These are phyloP conservation scores for Myotis yumanensis DNA, from an alignment of 2,113 vertebrate species.

Conservation along the genomic window DNA sequence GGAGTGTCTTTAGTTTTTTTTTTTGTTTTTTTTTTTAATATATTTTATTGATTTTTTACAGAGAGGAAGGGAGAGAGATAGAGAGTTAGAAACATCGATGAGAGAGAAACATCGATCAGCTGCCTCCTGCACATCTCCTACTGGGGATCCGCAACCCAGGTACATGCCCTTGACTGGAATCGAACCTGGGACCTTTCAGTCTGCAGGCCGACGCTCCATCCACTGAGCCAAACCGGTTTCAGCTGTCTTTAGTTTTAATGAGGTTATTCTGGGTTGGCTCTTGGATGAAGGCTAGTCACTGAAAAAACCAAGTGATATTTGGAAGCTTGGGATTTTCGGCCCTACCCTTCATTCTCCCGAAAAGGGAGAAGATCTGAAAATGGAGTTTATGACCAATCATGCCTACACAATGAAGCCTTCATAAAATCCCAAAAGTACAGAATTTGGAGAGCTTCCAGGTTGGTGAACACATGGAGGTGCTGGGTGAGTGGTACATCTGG, in stretches of 20 bases:
- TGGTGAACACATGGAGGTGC: not conserved
- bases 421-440: not conserved
- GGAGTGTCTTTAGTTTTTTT: not conserved
- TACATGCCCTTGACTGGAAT: too few relatives aligned
- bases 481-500: not conserved
- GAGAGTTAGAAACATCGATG: too few relatives aligned
- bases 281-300: not conserved
- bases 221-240: too few relatives aligned
- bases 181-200: too few relatives aligned
- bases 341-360: not conserved
- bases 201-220: too few relatives aligned
- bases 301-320: not conserved
- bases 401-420: not conserved
- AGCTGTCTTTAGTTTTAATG: not conserved
- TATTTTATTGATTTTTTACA: too few relatives aligned
- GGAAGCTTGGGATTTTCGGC: not conserved
- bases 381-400: not conserved
- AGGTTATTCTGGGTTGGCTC: not conserved
- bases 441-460: not conserved
- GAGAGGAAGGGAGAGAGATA: too few relatives aligned
- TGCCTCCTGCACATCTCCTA: too few relatives aligned
- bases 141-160: too few relatives aligned
- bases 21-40: too few relatives aligned
- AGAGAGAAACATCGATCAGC: too few relatives aligned
- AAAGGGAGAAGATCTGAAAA: not conserved